Evolutionary conservation across 64 coral and sea anemone species (phyloP), one percentile per base, ranked within the genome.

Genomic region (Porites australiensis): DNA sequence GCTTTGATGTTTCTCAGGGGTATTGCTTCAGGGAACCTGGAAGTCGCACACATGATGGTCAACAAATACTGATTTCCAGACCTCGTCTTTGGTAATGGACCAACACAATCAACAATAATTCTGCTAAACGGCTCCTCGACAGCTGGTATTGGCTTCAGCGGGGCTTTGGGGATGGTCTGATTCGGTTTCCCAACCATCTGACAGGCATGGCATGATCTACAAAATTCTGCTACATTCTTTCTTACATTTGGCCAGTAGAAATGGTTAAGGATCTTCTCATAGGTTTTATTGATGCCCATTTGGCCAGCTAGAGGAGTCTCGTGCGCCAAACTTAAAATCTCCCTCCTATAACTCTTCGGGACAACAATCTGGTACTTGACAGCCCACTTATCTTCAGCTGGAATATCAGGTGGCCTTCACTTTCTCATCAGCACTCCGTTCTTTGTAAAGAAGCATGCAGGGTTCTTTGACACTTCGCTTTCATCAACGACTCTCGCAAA

Each of bases 361-460:
- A 90, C 49, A 4, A 94, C 87, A 76, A 94, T 70, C 72, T 94
- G 93, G 21, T 69, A 46, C 19, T 89, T 63, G 6, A 94, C 43
- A 57, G 74, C 50, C 92, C 92, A 94, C 70, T 94, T 77, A 63
- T 89, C 86, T 3, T 94, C 86, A 65, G n/a, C 77, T 47, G 75
- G 18, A 74, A 94, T 76, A 19, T 59, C 46, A 8, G 83, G 92
- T 27, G 92, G 92, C 82, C 76, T 80, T 85, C 92, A 94, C 58
- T 88, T 88, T 75, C 82, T 72, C 79, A 82, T 82, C 13, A 88
- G 50, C 21, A 82, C 66, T 47, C 86, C 76, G 44, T 93, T 88
- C 50, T 88, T 82, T 12, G n/a, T 5, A 70, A 72, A 89, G 44
- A 50, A 89, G 71, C 92, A 82, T 5, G 37, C 13, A 19, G 76